Evolutionary conservation across 2,888 invertebrate genomes (phyloP).

Genomic region (Gari tellinella): DNA sequence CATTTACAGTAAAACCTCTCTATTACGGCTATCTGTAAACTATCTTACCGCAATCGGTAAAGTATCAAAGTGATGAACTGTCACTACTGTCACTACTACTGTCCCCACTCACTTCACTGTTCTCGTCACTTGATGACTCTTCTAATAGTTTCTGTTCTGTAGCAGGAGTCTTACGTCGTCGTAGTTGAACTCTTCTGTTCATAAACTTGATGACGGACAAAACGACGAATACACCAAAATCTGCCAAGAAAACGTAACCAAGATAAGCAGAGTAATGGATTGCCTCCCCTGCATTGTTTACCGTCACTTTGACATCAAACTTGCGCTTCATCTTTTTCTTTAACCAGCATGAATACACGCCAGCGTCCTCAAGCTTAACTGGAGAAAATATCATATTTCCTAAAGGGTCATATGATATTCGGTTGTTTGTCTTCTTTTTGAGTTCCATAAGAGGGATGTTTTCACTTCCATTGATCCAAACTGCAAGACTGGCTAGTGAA

Average conservation of each 20-base stretch:
- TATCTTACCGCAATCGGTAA: no score
- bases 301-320: constrained; percentile 27
- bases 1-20: no score
- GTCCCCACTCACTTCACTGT: no score
- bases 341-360: constrained; percentile 52
- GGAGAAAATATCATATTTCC: constrained; percentile 44
- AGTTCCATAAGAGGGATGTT: constrained; percentile 14
- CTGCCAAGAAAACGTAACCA: constrained; percentile 30
- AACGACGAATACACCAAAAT: constrained; percentile 50
- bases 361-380: constrained; percentile 13
- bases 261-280: constrained; percentile 22
- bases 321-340: constrained; percentile 33
- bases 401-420: constrained; percentile 44
- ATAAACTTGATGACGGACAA: constrained; percentile 36
- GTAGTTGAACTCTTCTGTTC: constrained; percentile 31
- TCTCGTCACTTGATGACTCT: no score
- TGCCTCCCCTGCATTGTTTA: constrained; percentile 13
- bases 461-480: constrained; percentile 47
- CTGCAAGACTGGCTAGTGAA: constrained; percentile 17
- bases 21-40: no score
- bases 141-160: background rate
- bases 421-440: constrained; percentile 23
- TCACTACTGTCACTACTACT: no score
- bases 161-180: constrained; percentile 16
- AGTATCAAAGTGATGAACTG: no score